Base-by-base conservation (phyloP, 2,888 invertebrate species). In the Seira sanloemensis region DNA sequence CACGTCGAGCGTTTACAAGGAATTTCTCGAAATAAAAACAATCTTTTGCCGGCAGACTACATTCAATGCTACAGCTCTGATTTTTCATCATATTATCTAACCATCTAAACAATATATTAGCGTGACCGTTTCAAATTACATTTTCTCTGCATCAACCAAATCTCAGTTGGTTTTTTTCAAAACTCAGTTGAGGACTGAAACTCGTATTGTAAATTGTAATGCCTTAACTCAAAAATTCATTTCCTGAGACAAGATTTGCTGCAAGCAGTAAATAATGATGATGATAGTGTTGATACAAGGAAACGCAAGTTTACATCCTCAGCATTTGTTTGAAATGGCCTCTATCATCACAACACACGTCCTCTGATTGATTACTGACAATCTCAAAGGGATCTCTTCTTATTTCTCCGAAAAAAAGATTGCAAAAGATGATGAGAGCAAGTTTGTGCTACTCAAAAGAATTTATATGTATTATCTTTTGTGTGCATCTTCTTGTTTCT, bases 291-390 rank as follows among this genome's bases (percentile, higher is more conserved):
- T 78, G 79, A 72, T 72, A 24, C 16, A 50, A 54, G 24, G 23
- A 54, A 71, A 46, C 50, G n/a, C n/a, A n/a, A n/a, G n/a, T n/a
- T n/a, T n/a, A n/a, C n/a, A n/a, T n/a, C n/a, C n/a, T 2, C 5
- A 50, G n/a, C 50, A 50, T 7, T n/a, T n/a, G 12, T 50, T 16
- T 50, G 50, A 50, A 50, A 50, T 50, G 50, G 50, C 50, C n/a
- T 50, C 50, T 50, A 50, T 50, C 50, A 50, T 50, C 50, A 50
- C 50, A 50, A 50, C 50, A 50, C 50, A 50, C 50, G 50, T 50
- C 16, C 50, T 73, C 74, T 74, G 80, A 80, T 80, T 80, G 80
- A 80, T 80, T 80, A 62, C 80, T 80, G 80, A 80, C 80, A 74
- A n/a, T 50, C 50, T 50, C 50, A 50, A 50, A 50, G 50, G 50